Evolutionary conservation across 2,113 vertebrate genomes (phyloP), one percentile per base, ranked within the genome.

Genomic region (Syrmaticus mikado): DNA sequence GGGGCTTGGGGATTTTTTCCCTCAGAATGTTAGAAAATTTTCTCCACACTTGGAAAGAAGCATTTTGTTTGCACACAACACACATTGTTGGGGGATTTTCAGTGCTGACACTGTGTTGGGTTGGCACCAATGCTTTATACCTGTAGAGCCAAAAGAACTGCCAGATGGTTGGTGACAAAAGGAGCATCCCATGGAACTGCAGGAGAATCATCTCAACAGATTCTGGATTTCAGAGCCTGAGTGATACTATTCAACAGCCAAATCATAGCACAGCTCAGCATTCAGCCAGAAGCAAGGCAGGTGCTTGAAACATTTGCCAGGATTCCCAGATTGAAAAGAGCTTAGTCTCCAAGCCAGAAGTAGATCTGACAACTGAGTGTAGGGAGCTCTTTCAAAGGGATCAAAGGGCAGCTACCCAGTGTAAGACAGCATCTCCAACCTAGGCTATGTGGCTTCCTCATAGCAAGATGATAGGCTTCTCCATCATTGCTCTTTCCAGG

Each of bases 201-300:
- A 65, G 61, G 38, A 81, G 88, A 93, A 83, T 48, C 21, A 13
- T 36, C 34, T 61, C 58, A 86, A 85, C 75, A 64, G 89, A 83
- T 67, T 18, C 64, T 75, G 89, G 79, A 72, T 72, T 90, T 74
- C 32, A 22, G 77, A 91, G 90, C 46, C 91, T 85, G 55, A 76
- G 81, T 88, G 64, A 82, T 15, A 74, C 43, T 25, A 16, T 25
- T 30, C 32, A 89, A 74, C 72, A 91, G 34, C 79, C 40, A 76
- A 93, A 77, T 38, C 1, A 0, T 73, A 71, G 24, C 41, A 66
- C 48, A 48, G 72, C 66, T 84, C 48, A 95, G 67, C 71, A 62
- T 88, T 83, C 79, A 80, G 90, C 86, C 88, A 95, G 86, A 87
- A 87, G 72, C 77, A 93, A 93, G 80, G 82, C 87, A 95, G 93